Conservation (phyloP, 92 coral and sea anemone species). For the Epizoanthus ramosus region DNA sequence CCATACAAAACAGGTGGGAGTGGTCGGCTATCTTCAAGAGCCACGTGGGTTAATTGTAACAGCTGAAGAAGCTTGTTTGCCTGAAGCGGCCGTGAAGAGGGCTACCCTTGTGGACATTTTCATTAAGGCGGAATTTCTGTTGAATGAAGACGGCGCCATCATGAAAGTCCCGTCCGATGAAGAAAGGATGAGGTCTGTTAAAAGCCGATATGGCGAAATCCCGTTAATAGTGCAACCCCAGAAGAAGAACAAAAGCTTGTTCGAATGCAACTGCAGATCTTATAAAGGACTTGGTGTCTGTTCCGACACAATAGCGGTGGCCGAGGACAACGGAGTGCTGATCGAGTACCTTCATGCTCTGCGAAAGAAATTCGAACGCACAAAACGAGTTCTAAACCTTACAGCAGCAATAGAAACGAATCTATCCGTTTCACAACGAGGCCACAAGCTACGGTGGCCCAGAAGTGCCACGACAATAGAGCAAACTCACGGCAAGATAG, state of each 20-base stretch:
- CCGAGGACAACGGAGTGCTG: constrained; percentile 47
- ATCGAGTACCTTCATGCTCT: constrained; percentile 37
- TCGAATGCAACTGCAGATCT: constrained; percentile 42
- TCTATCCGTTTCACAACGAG: constrained; percentile 33
- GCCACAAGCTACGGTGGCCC: no score
- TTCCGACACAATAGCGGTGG: constrained; percentile 52
- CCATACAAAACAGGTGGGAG: constrained; percentile 53
- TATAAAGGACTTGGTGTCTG: constrained; percentile 46
- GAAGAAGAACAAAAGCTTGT: constrained; percentile 43
- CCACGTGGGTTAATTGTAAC: constrained; percentile 32
- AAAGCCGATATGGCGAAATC: constrained; percentile 35
- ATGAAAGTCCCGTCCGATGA: constrained; percentile 46
- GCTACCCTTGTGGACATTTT: constrained; percentile 32
- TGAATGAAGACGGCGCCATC: constrained; percentile 48
- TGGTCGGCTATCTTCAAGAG: constrained; percentile 40
- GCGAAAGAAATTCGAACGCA: constrained; percentile 32
- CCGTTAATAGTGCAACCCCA: constrained; percentile 40
- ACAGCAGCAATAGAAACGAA: constrained; percentile 33
- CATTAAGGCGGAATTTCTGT: constrained; percentile 35
- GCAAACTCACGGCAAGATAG: no score
- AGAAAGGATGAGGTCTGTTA: constrained; percentile 40
- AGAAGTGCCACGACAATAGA: no score
- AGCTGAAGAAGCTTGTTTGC: constrained; percentile 45
- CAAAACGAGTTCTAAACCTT: constrained; percentile 23
- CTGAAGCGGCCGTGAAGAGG: constrained; percentile 7